Evolutionary conservation across 2,888 invertebrate species (phyloP).

Genomic region (Leucophenga maculata): DNA sequence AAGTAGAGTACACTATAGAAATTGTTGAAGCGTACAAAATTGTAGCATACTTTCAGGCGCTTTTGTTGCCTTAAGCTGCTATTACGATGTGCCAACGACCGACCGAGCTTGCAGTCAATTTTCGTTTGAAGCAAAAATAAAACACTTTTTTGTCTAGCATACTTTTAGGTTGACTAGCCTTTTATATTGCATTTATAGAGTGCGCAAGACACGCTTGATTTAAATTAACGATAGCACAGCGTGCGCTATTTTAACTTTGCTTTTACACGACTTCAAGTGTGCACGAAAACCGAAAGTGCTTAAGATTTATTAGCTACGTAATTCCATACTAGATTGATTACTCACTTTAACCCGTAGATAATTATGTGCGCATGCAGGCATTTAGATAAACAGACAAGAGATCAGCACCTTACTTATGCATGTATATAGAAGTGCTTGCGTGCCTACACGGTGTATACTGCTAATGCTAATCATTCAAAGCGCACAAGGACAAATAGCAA

Average conservation of each 20-base stretch:
- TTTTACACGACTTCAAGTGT: no score
- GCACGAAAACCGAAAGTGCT: no score
- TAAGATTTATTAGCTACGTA: neutral
- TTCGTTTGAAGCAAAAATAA: neutral
- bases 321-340: neutral
- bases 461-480: constrained; percentile 8
- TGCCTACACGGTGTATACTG: neutral
- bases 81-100: constrained; percentile 1
- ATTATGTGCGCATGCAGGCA: constrained; percentile 1
- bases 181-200: neutral
- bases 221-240: neutral
- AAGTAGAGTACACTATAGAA: neutral
- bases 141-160: constrained; percentile 5
- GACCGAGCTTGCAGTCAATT: neutral
- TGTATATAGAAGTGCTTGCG: neutral
- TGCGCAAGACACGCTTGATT: neutral
- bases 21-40: neutral
- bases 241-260: neutral
- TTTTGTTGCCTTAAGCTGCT: constrained; percentile 7
- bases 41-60: constrained; percentile 4
- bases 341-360: neutral
- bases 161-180: constrained; percentile 15
- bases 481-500: neutral
- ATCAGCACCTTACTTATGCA: neutral
- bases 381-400: neutral